phyloP scores from a whole-genome alignment of 2,888 invertebrate genomes.

The Palloptera scutellata region DNA sequence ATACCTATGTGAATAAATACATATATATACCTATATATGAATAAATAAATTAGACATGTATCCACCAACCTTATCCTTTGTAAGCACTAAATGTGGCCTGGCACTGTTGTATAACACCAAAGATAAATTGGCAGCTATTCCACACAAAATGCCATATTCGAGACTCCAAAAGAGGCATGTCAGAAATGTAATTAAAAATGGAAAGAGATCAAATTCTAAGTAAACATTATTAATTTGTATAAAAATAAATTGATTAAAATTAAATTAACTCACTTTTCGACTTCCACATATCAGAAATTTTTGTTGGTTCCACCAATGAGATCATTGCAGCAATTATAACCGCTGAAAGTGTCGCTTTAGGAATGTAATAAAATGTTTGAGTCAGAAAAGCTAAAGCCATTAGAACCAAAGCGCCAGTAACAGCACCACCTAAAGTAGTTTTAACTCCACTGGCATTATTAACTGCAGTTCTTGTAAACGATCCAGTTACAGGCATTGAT shows the following conservation, averaged over 20 bases:
- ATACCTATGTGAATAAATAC: background rate
- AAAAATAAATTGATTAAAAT: background rate
- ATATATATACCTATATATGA: background rate
- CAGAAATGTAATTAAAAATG: slow-evolving; percentile 83
- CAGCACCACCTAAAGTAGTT: slow-evolving; percentile 82
- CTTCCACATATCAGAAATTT: slow-evolving; percentile 76
- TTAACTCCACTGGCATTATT: slow-evolving; percentile 90
- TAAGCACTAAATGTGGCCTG: slow-evolving; percentile 76
- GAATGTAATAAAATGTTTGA: slow-evolving; percentile 85
- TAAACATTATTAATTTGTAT: background rate
- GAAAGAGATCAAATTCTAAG: slow-evolving; percentile 84
- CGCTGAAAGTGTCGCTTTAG: slow-evolving; percentile 84
- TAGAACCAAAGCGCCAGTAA: slow-evolving; percentile 80
- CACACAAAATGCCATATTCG: slow-evolving; percentile 87
- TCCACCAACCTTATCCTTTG: slow-evolving; percentile 52
- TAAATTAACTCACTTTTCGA: slow-evolving; percentile 72
- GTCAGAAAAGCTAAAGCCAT: slow-evolving; percentile 83
- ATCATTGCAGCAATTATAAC: slow-evolving; percentile 92
- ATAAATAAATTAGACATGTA: background rate
- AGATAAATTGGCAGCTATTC: slow-evolving; percentile 80
- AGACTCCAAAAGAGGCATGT: slow-evolving; percentile 82
- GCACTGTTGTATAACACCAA: slow-evolving; percentile 87
- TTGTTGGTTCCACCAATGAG: slow-evolving; percentile 78
- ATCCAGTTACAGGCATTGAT: slow-evolving; percentile 88
- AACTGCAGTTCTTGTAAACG: slow-evolving; percentile 88